Evolutionary conservation across 2,113 vertebrate species (phyloP).

Genomic region (Oxygymnocypris stewartii): DNA sequence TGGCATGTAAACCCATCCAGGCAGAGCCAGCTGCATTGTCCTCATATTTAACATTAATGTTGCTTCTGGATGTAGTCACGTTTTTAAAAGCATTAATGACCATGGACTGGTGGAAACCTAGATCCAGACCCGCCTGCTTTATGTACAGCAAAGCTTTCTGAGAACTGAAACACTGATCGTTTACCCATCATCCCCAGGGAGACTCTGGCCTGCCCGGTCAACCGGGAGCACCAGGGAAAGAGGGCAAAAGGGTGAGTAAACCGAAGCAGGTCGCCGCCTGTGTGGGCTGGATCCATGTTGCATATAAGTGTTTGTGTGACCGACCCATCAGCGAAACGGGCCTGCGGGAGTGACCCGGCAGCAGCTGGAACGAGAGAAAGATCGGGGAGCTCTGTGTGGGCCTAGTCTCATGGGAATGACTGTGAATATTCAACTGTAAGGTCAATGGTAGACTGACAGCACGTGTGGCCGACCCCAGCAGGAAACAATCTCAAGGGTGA

Average conservation of each 20-base stretch:
- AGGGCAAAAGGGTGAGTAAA: conserved; percentile 97
- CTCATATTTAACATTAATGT: conserved; percentile 30
- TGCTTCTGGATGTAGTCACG: not conserved
- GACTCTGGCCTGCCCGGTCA: conserved; percentile 77
- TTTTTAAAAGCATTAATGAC: conserved; percentile 7
- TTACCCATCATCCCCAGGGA: conserved; percentile 70
- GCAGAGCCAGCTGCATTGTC: conserved; percentile 28
- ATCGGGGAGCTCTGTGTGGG: conserved; percentile 57
- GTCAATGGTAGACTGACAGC: conserved; percentile 61
- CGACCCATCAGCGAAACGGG: conserved; percentile 56
- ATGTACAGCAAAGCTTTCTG: conserved; percentile 13
- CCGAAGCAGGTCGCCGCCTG: conserved; percentile 63
- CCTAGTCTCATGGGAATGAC: conserved; percentile 58
- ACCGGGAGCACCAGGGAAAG: conserved; percentile 85
- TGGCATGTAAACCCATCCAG: conserved; percentile 13
- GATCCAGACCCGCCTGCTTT: not conserved
- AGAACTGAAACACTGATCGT: conserved; percentile 33
- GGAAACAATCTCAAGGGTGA: conserved; percentile 38
- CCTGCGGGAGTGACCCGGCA: conserved; percentile 61
- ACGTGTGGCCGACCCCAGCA: conserved; percentile 54
- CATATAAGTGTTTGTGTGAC: conserved; percentile 43
- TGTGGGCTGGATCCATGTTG: conserved; percentile 43
- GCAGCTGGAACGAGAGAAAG: conserved; percentile 65
- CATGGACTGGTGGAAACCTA: not conserved
- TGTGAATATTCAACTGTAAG: conserved; percentile 61